Base-by-base conservation (phyloP, 2,113 vertebrate species). In the Trematomus loennbergii region DNA sequence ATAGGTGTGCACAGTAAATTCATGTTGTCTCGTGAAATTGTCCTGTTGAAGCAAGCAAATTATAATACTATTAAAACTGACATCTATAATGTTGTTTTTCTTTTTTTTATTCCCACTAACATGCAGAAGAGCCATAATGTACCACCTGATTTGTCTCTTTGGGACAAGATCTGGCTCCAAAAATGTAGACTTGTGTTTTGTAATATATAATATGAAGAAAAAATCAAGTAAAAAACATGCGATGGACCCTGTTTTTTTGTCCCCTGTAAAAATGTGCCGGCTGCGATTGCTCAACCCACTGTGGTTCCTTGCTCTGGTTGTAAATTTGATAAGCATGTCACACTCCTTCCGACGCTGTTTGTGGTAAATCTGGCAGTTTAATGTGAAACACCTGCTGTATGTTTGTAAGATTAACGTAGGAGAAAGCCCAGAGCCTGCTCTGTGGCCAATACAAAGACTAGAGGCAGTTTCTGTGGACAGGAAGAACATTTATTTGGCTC, bases 351-450 rank as follows among this genome's bases (percentile, higher is more conserved):
- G 52, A 73, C 16, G 25, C 85, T 5, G 86, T 85, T 86, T 82
- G 81, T 84, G 87, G 91, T 94, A 66, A 92, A 88, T 89, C 70
- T 87, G 86, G 74, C 88, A 45, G 93, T 94, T 94, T 88, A 64
- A 86, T 80, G 36, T 79, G 75, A 81, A 84, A 89, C 70, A 72
- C 58, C 49, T 67, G 46, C 8, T 0, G 40, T 52, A 11, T 69
- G 20, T 78, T 78, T 63, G 9, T 11, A 40, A 20, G 59, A 29
- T 60, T 6, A 54, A 60, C 17, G 61, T 45, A 25, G 64, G 16
- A 75, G 73, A 78, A 89, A 72, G 71, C 73, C 49, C 33, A 62
- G 59, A 54, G 5, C 9, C n/a, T 16, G 46, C 12, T 5, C 12
- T 52, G n/a, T 43, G 36, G 18, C 18, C 54, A 66, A 7, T 62